Percentiles rank a stretch among this genome's conserved stretches.
These are phyloP conservation scores for Gibbula magus DNA, from an alignment of 2,888 invertebrate species.

Conservation along the genomic window DNA sequence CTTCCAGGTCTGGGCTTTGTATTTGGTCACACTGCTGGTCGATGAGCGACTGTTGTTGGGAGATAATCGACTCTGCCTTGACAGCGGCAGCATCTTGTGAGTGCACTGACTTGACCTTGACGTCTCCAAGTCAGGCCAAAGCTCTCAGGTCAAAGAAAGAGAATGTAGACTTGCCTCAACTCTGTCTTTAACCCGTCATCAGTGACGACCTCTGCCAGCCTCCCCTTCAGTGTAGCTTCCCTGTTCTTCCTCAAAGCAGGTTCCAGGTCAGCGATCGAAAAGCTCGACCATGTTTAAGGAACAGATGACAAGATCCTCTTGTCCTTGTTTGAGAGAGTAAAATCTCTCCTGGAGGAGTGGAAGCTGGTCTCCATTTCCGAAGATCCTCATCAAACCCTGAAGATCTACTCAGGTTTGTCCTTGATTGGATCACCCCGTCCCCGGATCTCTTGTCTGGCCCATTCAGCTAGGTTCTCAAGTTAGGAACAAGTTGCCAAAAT, in stretches of 20 bases:
- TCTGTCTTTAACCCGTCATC: not conserved
- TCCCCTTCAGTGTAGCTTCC: not conserved
- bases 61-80: too few species aligned
- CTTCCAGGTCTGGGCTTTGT: not conserved
- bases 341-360: not conserved
- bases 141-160: not conserved
- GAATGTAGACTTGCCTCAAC: not conserved
- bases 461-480: not conserved
- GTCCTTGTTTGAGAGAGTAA: not conserved
- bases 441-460: not conserved
- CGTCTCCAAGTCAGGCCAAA: not conserved
- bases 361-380: conserved; percentile 6
- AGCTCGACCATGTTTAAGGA: not conserved
- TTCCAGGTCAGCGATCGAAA: not conserved
- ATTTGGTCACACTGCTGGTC: not conserved
- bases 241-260: not conserved
- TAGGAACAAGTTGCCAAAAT: not conserved
- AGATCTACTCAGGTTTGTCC: not conserved
- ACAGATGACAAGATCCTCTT: not conserved
- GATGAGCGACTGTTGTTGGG: too few species aligned
- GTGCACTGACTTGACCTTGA: not conserved
- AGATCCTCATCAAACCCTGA: not conserved
- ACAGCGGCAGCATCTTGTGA: too few species aligned
- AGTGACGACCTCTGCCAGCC: not conserved
- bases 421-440: not conserved